A percentile compares a stretch with the other conserved stretches of the same genome.
phyloP scores from a whole-genome alignment of 2,888 invertebrate species.

The Trachelus stipa region DNA sequence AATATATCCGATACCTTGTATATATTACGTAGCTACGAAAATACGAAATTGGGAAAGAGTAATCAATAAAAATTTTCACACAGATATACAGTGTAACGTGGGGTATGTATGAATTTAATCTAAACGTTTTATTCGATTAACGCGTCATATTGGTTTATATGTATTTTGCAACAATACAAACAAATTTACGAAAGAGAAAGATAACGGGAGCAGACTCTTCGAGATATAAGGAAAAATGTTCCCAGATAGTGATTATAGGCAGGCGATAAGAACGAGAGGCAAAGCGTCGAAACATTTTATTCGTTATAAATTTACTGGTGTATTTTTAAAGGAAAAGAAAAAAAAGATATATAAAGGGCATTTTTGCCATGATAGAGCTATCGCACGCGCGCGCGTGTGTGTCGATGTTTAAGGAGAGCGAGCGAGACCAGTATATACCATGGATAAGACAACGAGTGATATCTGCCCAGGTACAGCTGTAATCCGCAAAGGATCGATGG shows the following conservation, averaged over 20 bases:
- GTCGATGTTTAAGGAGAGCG: not conserved
- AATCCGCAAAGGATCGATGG: not conserved
- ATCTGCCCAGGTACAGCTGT: not conserved
- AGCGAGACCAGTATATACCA: not conserved
- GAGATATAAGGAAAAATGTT: not conserved
- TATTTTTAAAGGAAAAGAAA: not conserved
- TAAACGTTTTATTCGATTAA: not conserved
- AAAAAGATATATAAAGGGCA: not conserved
- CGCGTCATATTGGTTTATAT: not conserved
- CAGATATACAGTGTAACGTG: not conserved
- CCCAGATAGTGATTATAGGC: not conserved
- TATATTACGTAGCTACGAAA: not conserved
- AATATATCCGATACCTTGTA: not conserved
- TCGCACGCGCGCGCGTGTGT: not conserved
- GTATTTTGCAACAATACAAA: not conserved
- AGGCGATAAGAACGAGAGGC: not conserved
- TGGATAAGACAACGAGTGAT: not conserved
- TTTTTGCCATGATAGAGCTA: not conserved
- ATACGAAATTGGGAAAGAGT: not conserved
- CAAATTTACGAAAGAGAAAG: not conserved
- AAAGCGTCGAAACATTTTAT: not conserved
- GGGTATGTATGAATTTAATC: not conserved
- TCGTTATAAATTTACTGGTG: not conserved
- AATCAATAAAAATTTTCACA: not conserved
- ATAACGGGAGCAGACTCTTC: not conserved